These are phyloP conservation scores for Drosophila setosimentum DNA, from an alignment of 2,888 invertebrate species.

Conservation along the genomic window DNA sequence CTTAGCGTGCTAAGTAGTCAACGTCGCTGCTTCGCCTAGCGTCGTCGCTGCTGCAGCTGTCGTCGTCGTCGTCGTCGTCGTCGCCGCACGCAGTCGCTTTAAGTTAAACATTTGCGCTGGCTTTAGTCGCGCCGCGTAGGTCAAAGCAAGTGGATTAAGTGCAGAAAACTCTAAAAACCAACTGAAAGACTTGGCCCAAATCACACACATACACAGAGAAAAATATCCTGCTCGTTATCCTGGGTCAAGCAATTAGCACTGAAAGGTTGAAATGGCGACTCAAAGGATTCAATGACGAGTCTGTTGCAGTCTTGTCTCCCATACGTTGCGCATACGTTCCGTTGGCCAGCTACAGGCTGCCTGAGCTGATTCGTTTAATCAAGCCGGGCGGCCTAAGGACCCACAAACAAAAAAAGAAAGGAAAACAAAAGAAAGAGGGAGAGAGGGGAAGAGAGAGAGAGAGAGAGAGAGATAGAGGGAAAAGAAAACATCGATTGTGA, in stretches of 20 bases:
- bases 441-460: background rate
- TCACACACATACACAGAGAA: conserved; percentile 16
- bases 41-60: conserved; percentile 24
- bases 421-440: background rate
- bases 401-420: background rate
- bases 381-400: conserved; percentile 45
- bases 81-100: conserved; percentile 50
- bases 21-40: conserved; percentile 15
- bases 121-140: conserved; percentile 76
- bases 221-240: conserved; percentile 57
- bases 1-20: conserved; percentile 56
- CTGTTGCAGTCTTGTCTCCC: background rate
- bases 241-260: conserved; percentile 69
- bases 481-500: conserved; percentile 57
- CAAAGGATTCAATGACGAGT: conserved; percentile 51
- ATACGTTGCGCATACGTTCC: conserved; percentile 61
- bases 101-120: conserved; percentile 61
- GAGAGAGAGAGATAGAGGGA: background rate
- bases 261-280: conserved; percentile 50
- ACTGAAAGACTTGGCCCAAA: conserved; percentile 3
- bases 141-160: conserved; percentile 80
- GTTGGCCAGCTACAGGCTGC: conserved; percentile 35
- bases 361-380: conserved; percentile 52
- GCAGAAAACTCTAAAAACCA: conserved; percentile 24
- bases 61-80: conserved; percentile 33